Conservation (phyloP, 2,113 vertebrate species). For the Menidia beryllina region DNA sequence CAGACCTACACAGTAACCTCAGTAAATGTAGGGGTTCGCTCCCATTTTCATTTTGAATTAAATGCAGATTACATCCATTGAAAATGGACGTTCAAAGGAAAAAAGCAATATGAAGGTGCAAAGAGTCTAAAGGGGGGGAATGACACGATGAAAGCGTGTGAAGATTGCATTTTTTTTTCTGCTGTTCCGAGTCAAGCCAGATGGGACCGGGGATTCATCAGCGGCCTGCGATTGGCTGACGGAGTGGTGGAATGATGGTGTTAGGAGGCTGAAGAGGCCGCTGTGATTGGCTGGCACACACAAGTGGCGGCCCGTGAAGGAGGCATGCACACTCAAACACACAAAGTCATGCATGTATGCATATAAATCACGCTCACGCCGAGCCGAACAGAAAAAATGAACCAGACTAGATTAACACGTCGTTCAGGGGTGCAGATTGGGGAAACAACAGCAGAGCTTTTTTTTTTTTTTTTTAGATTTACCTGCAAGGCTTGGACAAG, state of each 20-base stretch:
- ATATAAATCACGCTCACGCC: slow-evolving; percentile 3
- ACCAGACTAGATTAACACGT: background rate
- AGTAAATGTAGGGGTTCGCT: background rate
- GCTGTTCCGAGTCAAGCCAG: slow-evolving; percentile 48
- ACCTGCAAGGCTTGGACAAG: slow-evolving; percentile 26
- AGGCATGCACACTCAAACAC: slow-evolving; percentile 16
- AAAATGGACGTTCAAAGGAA: background rate
- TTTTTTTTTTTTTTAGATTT: slow-evolving; percentile 30
- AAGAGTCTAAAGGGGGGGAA: background rate
- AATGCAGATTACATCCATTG: background rate
- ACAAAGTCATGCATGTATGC: slow-evolving; percentile 6
- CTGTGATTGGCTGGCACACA: slow-evolving; percentile 65
- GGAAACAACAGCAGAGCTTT: background rate
- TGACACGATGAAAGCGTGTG: slow-evolving; percentile 39
- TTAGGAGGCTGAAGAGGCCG: slow-evolving; percentile 38
- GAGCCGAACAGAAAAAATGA: background rate
- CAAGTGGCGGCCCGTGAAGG: slow-evolving; percentile 20
- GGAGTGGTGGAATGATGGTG: slow-evolving; percentile 73
- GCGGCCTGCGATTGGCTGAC: slow-evolving; percentile 67
- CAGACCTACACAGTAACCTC: background rate
- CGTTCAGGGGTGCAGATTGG: background rate
- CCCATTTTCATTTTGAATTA: background rate
- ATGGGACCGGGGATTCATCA: slow-evolving; percentile 61
- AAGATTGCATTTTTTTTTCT: slow-evolving; percentile 20
- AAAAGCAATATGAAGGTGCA: background rate